These are phyloP conservation scores for Drosophila azteca DNA, from an alignment of 1,140 invertebrate species.

Conservation along the genomic window DNA sequence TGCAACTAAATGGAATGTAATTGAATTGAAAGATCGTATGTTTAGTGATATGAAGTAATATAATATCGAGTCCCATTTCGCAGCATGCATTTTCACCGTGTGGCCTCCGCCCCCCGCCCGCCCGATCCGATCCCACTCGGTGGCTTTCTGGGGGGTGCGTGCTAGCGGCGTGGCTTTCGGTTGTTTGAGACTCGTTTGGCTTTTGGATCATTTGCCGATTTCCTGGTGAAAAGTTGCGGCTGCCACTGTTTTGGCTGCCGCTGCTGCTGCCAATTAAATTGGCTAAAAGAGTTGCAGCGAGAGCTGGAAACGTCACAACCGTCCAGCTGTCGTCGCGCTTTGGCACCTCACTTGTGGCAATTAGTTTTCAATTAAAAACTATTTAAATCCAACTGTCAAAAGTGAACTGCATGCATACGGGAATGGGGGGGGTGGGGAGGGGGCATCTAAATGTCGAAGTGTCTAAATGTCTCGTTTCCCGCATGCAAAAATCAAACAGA, in stretches of 20 bases:
- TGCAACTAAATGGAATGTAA: no score
- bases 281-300: constrained; percentile 35
- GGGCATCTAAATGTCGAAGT: no score
- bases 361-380: constrained; percentile 71
- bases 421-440: no score
- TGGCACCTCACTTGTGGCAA: constrained; percentile 50
- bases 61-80: no score
- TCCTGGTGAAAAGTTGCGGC: constrained; percentile 74
- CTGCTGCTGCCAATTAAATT: constrained; percentile 43
- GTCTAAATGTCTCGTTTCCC: no score
- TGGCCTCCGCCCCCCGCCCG: no score
- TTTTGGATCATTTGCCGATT: constrained; percentile 39
- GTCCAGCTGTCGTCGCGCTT: constrained; percentile 39
- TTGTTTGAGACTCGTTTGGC: not conserved
- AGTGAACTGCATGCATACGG: no score
- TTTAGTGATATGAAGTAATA: no score
- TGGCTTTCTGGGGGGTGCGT: constrained; percentile 9
- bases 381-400: constrained; percentile 51
- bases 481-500: no score
- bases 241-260: constrained; percentile 27
- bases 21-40: no score
- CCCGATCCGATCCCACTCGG: no score
- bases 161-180: not conserved
- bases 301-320: constrained; percentile 31
- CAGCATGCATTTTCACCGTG: no score